A percentile compares a stretch with the other conserved stretches of the same genome.
These are phyloP conservation scores for Calyptommatus sinebrachiatus DNA, from an alignment of 2,113 vertebrate genomes.

Conservation along the genomic window DNA sequence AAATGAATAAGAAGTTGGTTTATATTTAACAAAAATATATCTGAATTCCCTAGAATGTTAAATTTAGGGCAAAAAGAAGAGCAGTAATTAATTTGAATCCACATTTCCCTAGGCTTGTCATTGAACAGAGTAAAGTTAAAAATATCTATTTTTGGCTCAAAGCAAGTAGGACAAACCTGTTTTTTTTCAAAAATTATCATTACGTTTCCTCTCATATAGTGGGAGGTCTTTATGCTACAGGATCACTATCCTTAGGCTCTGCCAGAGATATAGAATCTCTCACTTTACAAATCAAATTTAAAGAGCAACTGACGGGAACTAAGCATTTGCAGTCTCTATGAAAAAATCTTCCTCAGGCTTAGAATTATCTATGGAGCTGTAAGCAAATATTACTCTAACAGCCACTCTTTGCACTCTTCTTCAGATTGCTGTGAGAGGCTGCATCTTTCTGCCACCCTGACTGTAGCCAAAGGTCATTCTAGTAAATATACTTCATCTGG, in stretches of 20 bases:
- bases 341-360: not conserved
- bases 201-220: not conserved
- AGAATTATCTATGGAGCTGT: conserved; percentile 1
- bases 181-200: not conserved
- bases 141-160: not conserved
- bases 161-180: conserved; percentile 13
- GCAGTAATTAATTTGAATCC: conserved; percentile 3
- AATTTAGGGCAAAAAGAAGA: not conserved
- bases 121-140: not conserved
- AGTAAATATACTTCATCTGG: not conserved
- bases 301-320: not conserved
- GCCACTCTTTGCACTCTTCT: not conserved
- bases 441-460: not conserved
- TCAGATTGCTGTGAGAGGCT: not conserved
- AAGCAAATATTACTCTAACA: not conserved
- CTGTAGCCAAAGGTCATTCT: not conserved
- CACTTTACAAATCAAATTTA: conserved; percentile 13
- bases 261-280: conserved; percentile 1
- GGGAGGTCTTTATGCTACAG: not conserved
- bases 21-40: not conserved
- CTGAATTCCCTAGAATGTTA: not conserved
- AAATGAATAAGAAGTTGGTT: not conserved
- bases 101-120: not conserved
- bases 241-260: not conserved
- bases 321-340: not conserved